Percentiles rank a stretch among this genome's conserved stretches.
These are phyloP conservation scores for Streblospio benedicti DNA, from an alignment of 1,140 invertebrate genomes.

Conservation along the genomic window DNA sequence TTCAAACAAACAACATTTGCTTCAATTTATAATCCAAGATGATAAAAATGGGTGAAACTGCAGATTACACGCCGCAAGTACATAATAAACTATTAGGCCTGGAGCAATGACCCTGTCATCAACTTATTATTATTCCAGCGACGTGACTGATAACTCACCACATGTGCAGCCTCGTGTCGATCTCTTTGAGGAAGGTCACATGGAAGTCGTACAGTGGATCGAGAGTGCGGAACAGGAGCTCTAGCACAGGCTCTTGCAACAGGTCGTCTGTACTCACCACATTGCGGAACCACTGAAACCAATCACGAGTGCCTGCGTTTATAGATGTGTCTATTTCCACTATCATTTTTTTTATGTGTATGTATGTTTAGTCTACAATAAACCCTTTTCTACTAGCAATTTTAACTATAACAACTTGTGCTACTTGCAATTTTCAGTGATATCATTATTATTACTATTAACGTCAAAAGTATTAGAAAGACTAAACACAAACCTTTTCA, in stretches of 20 bases:
- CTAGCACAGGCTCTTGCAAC: conserved; percentile 50
- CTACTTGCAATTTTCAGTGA: background rate
- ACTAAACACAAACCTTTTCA: background rate
- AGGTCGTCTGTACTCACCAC: conserved; percentile 55
- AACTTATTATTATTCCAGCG: background rate
- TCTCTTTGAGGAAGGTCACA: conserved; percentile 57
- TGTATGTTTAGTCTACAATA: background rate
- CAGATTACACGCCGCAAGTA: background rate
- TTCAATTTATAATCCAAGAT: no score
- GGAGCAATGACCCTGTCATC: background rate
- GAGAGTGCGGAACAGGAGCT: conserved; percentile 53
- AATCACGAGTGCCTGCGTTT: conserved; percentile 14
- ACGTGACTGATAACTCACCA: conserved; percentile 57
- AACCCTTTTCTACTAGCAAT: background rate
- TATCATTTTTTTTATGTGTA: no score
- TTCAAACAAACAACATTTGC: no score
- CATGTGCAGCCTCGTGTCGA: conserved; percentile 58
- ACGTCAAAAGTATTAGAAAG: no score
- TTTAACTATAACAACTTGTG: background rate
- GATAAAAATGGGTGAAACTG: conserved; percentile 7
- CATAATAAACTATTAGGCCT: background rate
- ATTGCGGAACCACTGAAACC: conserved; percentile 61
- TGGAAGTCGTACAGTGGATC: conserved; percentile 62
- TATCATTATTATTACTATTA: background rate
- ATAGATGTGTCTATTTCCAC: no score